Conservation (phyloP, 92 coral and sea anemone species). For the Blastomussa wellsi region DNA sequence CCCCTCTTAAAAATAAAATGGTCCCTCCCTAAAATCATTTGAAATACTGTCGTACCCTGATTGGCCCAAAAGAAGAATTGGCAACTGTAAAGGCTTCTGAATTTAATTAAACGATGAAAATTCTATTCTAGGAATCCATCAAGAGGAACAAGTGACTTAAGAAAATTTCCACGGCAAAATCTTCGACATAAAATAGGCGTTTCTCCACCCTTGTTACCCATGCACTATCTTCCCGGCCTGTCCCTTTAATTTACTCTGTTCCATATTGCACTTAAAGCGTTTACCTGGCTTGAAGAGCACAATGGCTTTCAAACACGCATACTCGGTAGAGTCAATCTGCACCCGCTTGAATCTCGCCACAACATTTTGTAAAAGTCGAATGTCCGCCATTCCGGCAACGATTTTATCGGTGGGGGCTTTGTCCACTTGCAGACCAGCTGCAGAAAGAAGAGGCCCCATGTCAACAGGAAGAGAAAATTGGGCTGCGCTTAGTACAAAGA, state of each 20-base stretch:
- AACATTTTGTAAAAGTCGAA: conserved; percentile 86
- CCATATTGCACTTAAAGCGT: background rate
- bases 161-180: background rate
- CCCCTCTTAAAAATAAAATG: too few relatives aligned
- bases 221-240: too few relatives aligned
- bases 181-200: background rate
- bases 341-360: conserved; percentile 87
- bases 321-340: conserved; percentile 92
- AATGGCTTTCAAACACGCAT: conserved; percentile 95
- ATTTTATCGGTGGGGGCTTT: conserved; percentile 83
- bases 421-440: conserved; percentile 84
- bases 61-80: too few relatives aligned
- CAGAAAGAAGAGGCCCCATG: conserved; percentile 87
- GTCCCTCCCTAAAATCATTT: too few relatives aligned
- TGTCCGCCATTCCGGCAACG: conserved; percentile 94
- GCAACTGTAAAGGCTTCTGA: too few relatives aligned
- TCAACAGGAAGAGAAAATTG: conserved; percentile 93
- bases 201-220: too few relatives aligned
- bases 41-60: too few relatives aligned
- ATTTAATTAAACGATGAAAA: too few relatives aligned
- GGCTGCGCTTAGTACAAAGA: conserved; percentile 92
- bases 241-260: background rate
- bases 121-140: too few relatives aligned
- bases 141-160: background rate
- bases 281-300: conserved; percentile 97